Conservation (phyloP, 2,797 vertebrate species). For the Anomalospiza imberbis region DNA sequence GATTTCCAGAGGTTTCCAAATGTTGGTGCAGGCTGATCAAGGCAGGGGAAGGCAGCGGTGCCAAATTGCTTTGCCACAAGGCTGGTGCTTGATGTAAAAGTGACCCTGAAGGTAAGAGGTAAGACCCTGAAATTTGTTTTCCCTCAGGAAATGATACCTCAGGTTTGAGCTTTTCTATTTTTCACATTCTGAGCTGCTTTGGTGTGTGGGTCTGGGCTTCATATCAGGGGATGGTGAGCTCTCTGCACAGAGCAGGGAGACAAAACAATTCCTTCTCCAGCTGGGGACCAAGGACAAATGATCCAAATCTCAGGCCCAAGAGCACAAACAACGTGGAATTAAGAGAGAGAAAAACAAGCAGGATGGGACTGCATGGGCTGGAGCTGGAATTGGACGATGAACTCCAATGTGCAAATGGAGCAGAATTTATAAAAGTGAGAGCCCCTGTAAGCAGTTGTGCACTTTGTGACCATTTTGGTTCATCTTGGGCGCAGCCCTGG, state of each 20-base stretch:
- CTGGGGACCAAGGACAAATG: not conserved
- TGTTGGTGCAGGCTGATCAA: not conserved
- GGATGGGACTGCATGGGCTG: not conserved
- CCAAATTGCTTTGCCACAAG: not conserved
- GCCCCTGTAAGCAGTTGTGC: fast-evolving
- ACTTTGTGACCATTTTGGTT: not conserved
- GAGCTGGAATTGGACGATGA: not conserved
- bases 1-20: not conserved
- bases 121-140: not conserved
- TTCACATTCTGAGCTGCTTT: not conserved
- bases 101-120: not conserved
- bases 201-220: not conserved
- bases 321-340: fast-evolving
- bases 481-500: not conserved
- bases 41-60: not conserved
- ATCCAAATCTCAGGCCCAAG: not conserved
- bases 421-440: not conserved
- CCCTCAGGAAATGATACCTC: not conserved
- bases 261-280: not conserved
- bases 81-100: not conserved
- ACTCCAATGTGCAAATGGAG: not conserved
- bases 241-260: not conserved
- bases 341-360: not conserved
- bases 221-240: fast-evolving
- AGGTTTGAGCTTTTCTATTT: not conserved